These are phyloP conservation scores for Netelia inedita DNA, from an alignment of 2,888 invertebrate species.

Conservation along the genomic window DNA sequence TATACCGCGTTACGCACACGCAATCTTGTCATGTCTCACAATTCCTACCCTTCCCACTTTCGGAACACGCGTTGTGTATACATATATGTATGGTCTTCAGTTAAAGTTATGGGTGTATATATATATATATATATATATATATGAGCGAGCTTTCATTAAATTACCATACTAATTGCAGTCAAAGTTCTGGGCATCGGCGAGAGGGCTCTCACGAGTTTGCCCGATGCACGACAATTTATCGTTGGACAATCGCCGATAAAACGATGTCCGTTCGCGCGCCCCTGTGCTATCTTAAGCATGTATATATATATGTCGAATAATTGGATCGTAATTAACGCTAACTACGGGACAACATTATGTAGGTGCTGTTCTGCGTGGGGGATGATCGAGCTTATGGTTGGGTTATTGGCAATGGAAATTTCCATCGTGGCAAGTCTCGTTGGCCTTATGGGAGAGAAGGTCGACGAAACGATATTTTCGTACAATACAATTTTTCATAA, in stretches of 20 bases:
- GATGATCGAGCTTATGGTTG: constrained; percentile 16
- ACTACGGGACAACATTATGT: constrained; percentile 58
- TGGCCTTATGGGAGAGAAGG: not conserved
- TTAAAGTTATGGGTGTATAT: not conserved
- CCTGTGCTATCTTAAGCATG: constrained; percentile 36
- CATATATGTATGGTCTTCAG: not conserved
- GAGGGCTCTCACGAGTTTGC: constrained; percentile 26
- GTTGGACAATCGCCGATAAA: constrained; percentile 76
- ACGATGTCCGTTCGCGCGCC: constrained; percentile 68
- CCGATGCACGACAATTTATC: constrained; percentile 74
- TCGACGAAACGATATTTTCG: too few relatives aligned
- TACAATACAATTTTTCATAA: too few relatives aligned
- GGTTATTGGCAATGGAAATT: not conserved
- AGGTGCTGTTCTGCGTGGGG: constrained; percentile 23
- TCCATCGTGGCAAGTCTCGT: not conserved
- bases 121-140: not conserved
- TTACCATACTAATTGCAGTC: constrained; percentile 81
- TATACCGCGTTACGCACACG: constrained; percentile 65
- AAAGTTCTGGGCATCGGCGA: constrained; percentile 73
- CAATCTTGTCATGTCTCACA: constrained; percentile 43
- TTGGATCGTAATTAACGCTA: constrained; percentile 69
- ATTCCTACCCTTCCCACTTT: constrained; percentile 35
- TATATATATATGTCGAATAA: constrained; percentile 67
- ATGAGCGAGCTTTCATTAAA: constrained; percentile 65
- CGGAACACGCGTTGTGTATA: constrained; percentile 2